phyloP scores from a whole-genome alignment of 2,797 vertebrate species.

The Naso thynnoides region DNA sequence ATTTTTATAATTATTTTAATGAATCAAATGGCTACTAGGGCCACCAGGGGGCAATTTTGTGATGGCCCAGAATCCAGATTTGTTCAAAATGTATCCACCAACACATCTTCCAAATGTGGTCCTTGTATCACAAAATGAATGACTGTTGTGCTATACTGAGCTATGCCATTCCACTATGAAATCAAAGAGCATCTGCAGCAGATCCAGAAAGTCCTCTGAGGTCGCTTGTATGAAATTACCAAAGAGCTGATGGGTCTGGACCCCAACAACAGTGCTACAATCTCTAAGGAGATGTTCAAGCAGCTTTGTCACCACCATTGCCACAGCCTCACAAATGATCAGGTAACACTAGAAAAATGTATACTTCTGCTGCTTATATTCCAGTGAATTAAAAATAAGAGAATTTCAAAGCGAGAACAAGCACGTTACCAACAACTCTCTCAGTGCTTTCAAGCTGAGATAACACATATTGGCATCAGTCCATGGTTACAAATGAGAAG shows the following conservation, averaged over 20 bases:
- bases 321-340: slow-evolving; percentile 80
- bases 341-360: slow-evolving; percentile 69
- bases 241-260: slow-evolving; percentile 74
- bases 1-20: no score
- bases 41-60: no score
- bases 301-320: slow-evolving; percentile 73
- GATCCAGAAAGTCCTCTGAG: slow-evolving; percentile 51
- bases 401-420: slow-evolving; percentile 36
- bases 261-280: slow-evolving; percentile 52
- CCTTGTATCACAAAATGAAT: no score
- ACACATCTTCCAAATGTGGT: no score
- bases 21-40: no score
- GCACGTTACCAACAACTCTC: slow-evolving; percentile 38
- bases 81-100: no score
- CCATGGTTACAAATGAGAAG: slow-evolving; percentile 52
- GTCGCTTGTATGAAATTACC: slow-evolving; percentile 57
- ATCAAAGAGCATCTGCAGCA: slow-evolving; percentile 51
- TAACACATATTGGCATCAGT: slow-evolving; percentile 39
- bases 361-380: slow-evolving; percentile 5
- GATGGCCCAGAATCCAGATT: no score
- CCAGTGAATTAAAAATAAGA: neutral
- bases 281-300: slow-evolving; percentile 81
- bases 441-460: slow-evolving; percentile 54
- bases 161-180: no score
- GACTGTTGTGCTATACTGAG: no score